Evolutionary conservation across 2,888 invertebrate genomes (phyloP), one percentile per base, ranked within the genome.

Genomic region (Chrysomela aeneicollis): DNA sequence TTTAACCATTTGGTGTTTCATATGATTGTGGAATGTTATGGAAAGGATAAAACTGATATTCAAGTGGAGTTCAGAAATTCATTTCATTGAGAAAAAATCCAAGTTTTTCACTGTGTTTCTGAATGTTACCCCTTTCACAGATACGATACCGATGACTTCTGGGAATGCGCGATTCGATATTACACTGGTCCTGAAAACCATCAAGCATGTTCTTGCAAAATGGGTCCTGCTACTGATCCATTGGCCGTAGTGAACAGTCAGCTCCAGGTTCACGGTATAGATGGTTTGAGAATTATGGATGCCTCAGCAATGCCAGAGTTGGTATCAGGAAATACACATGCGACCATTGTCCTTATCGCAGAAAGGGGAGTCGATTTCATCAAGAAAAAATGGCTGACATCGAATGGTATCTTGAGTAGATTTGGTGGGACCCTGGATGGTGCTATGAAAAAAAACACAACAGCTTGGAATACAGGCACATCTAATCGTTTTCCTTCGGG

Each of bases 131-230:
- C 8, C 52, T 0, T 15, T n/a, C 15, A 18, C 52, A 74, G 76
- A 6, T 85, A 85, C 59, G 85, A 87, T 6, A 85, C 86, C 0
- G 90, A 92, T 71, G 88, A 88, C n/a, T 94, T 88, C 81, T 92
- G 93, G 89, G 87, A 85, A 62, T 94, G 94, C 76, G 87, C 91
- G 0, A 86, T 91, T 0, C 84, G 84, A 64, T 86, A 88, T 62
- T 85, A 89, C 60, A 93, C 93, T 0, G 92, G 91, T 0, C 91
- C 93, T 0, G 93, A 93, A 82, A 93, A 93, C 79, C 93, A 93
- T 79, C 93, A 93, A 81, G 90, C 89, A 0, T 93, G 93, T 8
- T 90, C 92, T 0, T 92, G 91, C 78, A 93, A 92, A 85, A 93
- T 94, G 92, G 93, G 93, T 0, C 90, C 92, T 0, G 73, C 79